phyloP scores from a whole-genome alignment of 2,113 vertebrate genomes.

The Chascanopsetta lugubris region DNA sequence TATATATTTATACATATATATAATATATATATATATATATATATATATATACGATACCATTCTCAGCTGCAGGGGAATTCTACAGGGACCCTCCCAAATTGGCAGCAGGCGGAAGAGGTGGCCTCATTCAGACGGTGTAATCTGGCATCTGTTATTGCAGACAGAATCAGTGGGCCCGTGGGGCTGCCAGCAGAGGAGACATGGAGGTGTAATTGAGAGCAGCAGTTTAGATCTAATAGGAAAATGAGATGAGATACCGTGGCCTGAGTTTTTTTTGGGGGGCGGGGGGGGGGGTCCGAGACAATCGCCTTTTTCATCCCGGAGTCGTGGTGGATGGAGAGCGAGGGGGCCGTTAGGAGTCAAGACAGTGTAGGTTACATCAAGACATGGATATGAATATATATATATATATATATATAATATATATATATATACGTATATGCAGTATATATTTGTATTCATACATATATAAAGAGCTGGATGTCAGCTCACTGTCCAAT shows the following conservation, averaged over 20 bases:
- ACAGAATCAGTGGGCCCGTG: slow-evolving; percentile 68
- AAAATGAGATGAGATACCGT: slow-evolving; percentile 76
- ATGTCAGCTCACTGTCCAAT: slow-evolving; percentile 37
- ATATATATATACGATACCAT: slow-evolving; percentile 54
- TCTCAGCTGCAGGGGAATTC: slow-evolving; percentile 45
- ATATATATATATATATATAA: too few relatives aligned
- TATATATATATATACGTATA: too few relatives aligned
- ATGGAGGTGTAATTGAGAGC: slow-evolving; percentile 75
- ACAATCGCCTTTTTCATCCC: slow-evolving; percentile 57
- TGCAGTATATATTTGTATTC: too few relatives aligned
- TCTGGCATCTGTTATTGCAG: slow-evolving; percentile 78
- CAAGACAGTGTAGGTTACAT: slow-evolving; percentile 23
- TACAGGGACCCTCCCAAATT: slow-evolving; percentile 63
- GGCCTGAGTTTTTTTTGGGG: slow-evolving; percentile 59
- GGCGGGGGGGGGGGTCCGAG: slow-evolving; percentile 51
- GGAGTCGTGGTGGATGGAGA: slow-evolving; percentile 25
- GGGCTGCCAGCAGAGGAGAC: slow-evolving; percentile 47
- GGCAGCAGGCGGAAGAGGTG: slow-evolving; percentile 64
- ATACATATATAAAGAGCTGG: slow-evolving; percentile 1
- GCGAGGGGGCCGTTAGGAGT: slow-evolving; percentile 9
- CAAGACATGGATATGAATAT: slow-evolving; percentile 14
- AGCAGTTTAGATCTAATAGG: slow-evolving; percentile 76
- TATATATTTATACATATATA: too few relatives aligned
- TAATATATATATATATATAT: too few relatives aligned
- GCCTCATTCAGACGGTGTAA: slow-evolving; percentile 73